Conservation (phyloP, 2,888 invertebrate genomes). For the Himalopsyche anomala region DNA sequence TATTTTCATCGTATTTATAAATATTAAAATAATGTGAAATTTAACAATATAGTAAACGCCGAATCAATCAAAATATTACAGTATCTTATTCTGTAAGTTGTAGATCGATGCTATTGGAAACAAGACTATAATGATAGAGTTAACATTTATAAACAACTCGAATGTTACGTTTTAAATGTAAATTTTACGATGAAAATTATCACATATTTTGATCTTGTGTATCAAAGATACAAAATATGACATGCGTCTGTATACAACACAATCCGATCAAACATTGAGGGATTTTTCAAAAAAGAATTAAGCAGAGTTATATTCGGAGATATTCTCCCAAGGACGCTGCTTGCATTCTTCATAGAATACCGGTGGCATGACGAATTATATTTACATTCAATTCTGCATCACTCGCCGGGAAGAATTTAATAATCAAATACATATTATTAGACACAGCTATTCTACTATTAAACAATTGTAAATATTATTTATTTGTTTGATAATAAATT, state of each 20-base stretch:
- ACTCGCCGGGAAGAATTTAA: background rate
- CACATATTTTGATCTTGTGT: background rate
- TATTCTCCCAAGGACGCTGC: background rate
- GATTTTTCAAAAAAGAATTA: background rate
- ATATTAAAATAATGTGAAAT: no score
- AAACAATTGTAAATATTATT: no score
- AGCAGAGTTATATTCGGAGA: conserved; percentile 2
- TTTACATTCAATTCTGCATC: background rate
- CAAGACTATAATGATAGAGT: no score
- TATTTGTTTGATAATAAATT: no score
- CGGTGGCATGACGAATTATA: background rate
- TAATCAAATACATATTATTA: background rate
- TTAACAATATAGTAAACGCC: no score
- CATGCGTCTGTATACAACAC: background rate
- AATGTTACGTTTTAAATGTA: no score
- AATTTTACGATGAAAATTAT: background rate
- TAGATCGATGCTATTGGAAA: no score
- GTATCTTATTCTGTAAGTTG: no score
- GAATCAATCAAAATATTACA: no score
- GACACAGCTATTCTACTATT: no score
- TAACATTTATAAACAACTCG: no score
- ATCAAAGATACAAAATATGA: background rate
- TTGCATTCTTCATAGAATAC: background rate
- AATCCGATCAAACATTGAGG: background rate
- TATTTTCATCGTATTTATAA: no score